A percentile compares a stretch with the other conserved stretches of the same genome.
phyloP scores from a whole-genome alignment of 2,113 vertebrate species.

The Rhinolophus ferrumequinum region DNA sequence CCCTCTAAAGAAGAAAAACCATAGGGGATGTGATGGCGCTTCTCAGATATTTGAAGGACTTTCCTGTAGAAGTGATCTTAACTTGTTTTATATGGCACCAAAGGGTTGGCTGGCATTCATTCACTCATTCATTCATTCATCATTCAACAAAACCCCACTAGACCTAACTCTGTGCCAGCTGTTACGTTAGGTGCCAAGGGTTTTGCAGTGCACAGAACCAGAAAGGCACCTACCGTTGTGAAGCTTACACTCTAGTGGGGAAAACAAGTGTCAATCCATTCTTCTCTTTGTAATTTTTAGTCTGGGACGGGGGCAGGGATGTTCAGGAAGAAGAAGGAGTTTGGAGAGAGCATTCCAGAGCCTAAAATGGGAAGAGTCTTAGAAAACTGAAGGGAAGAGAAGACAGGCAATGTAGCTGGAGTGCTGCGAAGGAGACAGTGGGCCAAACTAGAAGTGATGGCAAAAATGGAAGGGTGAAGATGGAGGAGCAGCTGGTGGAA shows the following conservation, averaged over 20 bases:
- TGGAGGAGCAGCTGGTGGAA: slow-evolving; percentile 43
- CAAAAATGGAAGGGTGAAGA: not conserved
- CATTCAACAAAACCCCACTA: not conserved
- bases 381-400: not conserved
- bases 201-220: not conserved
- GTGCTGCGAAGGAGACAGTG: not conserved
- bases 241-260: not conserved
- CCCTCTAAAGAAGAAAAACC: not conserved
- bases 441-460: not conserved
- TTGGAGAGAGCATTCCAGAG: not conserved
- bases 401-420: not conserved
- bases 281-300: not conserved
- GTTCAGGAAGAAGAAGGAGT: not conserved
- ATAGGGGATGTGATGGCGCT: not conserved
- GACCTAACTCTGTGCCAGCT: not conserved
- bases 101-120: not conserved
- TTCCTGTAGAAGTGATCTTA: not conserved
- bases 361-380: not conserved
- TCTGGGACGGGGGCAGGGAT: not conserved
- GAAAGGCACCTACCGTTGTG: not conserved
- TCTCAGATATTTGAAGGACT: not conserved
- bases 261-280: not conserved
- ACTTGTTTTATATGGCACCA: not conserved
- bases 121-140: not conserved
- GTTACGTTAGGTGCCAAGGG: not conserved